Percentiles rank a stretch among this genome's conserved stretches.
Conservation (phyloP, 2,113 vertebrate genomes). For the Pseudorasbora parva region DNA sequence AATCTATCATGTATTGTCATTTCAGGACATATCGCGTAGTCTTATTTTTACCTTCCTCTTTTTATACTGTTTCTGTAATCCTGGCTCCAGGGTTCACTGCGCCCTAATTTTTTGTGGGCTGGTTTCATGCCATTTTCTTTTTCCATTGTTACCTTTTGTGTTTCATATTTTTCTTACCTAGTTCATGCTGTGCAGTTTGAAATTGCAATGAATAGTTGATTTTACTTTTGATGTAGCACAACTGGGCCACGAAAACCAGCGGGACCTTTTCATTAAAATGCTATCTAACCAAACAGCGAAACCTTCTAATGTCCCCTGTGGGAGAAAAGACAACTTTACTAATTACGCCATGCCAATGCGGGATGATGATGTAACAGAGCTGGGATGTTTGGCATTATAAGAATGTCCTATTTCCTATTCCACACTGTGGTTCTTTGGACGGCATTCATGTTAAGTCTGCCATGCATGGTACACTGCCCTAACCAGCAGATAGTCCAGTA, state of each 20-base stretch:
- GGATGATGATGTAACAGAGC: conserved; percentile 77
- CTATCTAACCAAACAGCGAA: conserved; percentile 62
- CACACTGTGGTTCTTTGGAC: conserved; percentile 68
- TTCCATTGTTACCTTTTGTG: conserved; percentile 8
- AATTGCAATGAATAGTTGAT: neutral
- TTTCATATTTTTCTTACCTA: neutral
- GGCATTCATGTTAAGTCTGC: conserved; percentile 78
- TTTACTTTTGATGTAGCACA: conserved; percentile 48
- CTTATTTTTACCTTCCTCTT: neutral
- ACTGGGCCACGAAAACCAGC: conserved; percentile 60
- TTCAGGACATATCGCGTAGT: too few species aligned
- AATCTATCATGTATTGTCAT: conserved; percentile 10
- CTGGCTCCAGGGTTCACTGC: neutral
- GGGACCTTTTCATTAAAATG: conserved; percentile 74
- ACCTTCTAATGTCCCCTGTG: conserved; percentile 70
- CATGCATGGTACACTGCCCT: conserved; percentile 66
- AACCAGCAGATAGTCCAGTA: conserved; percentile 56
- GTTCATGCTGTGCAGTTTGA: neutral
- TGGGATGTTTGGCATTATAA: conserved; percentile 79
- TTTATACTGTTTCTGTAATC: neutral
- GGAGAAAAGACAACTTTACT: conserved; percentile 76
- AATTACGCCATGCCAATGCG: conserved; percentile 69
- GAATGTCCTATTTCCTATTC: conserved; percentile 76
- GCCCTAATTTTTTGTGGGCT: neutral
- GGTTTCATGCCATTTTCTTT: neutral